Evolutionary conservation across 53 echinoderm and acorn worm genomes (phyloP).

Genomic region (Paracentrotus lividus): DNA sequence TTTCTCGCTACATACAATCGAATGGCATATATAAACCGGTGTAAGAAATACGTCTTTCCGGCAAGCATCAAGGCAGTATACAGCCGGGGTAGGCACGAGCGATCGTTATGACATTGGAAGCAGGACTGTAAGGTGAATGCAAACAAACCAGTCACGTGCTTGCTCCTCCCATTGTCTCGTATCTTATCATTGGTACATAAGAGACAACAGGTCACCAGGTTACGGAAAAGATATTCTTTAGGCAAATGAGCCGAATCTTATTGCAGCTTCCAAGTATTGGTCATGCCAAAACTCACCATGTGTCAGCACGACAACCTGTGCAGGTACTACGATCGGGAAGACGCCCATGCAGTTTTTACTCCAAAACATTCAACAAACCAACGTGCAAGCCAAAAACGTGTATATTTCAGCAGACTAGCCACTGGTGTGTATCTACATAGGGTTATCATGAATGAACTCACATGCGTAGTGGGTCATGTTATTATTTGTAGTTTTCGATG

Average conservation of each 20-base stretch:
- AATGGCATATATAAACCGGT: background rate
- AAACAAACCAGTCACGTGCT: slow-evolving; percentile 72
- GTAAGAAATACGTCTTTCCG: background rate
- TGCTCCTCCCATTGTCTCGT: too few species aligned
- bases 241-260: too few species aligned
- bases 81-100: background rate
- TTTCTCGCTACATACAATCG: slow-evolving; percentile 9
- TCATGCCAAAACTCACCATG: slow-evolving; percentile 54
- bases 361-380: slow-evolving; percentile 72
- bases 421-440: too few species aligned
- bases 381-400: slow-evolving; percentile 66
- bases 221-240: slow-evolving; percentile 73
- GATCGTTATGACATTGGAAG: slow-evolving; percentile 53
- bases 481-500: too few species aligned
- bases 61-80: background rate
- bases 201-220: slow-evolving; percentile 55
- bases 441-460: too few species aligned
- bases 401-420: too few species aligned
- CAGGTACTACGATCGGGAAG: slow-evolving; percentile 69
- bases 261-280: too few species aligned
- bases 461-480: too few species aligned
- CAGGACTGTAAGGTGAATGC: slow-evolving; percentile 69
- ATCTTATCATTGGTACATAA: slow-evolving; percentile 55
- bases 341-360: slow-evolving; percentile 66
- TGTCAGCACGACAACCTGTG: background rate